These are phyloP conservation scores for Dipus sagitta DNA, from an alignment of 2,797 vertebrate species.

Conservation along the genomic window DNA sequence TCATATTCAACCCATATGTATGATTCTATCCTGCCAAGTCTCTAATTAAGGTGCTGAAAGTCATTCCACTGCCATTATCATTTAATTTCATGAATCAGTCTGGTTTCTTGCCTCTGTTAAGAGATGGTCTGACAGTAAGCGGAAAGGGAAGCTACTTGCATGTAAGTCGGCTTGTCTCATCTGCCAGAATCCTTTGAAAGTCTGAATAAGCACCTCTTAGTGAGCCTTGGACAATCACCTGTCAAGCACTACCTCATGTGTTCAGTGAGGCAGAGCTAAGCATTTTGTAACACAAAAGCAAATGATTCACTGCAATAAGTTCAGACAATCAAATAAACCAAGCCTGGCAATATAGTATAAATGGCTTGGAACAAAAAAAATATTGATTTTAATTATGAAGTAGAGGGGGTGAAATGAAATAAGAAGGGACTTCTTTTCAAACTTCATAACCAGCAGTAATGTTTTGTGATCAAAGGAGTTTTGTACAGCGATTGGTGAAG, in stretches of 20 bases:
- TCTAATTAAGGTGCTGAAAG: conserved; percentile 28
- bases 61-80: neutral
- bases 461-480: conserved; percentile 20
- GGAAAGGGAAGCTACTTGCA: neutral
- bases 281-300: conserved; percentile 66
- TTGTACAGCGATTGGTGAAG: neutral
- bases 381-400: conserved; percentile 61
- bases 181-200: neutral
- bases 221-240: neutral
- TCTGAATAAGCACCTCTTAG: accelerated
- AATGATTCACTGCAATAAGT: conserved; percentile 57
- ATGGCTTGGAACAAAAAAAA: conserved; percentile 20
- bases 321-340: conserved; percentile 54
- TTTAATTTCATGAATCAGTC: neutral
- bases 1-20: conserved; percentile 6
- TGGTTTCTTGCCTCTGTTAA: neutral
- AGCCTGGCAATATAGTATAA: neutral
- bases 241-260: conserved; percentile 28
- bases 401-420: neutral
- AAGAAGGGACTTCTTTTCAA: neutral
- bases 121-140: neutral
- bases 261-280: conserved; percentile 64
- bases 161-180: neutral
- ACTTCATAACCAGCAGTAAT: conserved; percentile 20
- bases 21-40: conserved; percentile 7